Percentiles rank a stretch among this genome's conserved stretches.
phyloP scores from a whole-genome alignment of 2,888 invertebrate species.

The Uropetala carovei region DNA sequence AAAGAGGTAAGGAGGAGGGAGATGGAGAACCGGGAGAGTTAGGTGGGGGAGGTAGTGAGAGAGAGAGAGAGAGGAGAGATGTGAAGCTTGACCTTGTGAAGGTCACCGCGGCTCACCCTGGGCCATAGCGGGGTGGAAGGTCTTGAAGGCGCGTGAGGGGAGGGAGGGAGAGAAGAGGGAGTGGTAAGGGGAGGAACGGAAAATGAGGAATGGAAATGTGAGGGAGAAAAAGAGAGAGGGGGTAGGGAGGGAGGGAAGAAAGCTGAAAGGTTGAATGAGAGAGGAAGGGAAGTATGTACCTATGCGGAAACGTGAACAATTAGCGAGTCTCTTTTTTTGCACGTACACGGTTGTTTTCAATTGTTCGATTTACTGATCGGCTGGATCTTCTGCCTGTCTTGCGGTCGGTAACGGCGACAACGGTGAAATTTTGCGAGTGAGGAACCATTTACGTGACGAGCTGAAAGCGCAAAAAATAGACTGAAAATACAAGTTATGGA shows the following conservation, averaged over 20 bases:
- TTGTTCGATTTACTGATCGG: no score
- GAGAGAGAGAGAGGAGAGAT: not conserved
- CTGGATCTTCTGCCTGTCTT: no score
- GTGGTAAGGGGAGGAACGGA: no score
- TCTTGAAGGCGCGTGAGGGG: not conserved
- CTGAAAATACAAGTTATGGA: no score
- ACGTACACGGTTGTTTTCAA: no score
- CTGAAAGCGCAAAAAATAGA: no score
- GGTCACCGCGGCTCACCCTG: constrained; percentile 49
- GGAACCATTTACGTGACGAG: no score
- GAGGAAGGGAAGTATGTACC: not conserved
- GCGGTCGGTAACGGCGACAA: no score
- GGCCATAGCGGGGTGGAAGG: not conserved
- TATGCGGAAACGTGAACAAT: not conserved
- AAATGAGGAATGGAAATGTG: no score
- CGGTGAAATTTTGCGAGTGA: no score
- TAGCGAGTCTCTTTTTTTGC: no score
- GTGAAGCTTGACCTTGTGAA: constrained; percentile 55
- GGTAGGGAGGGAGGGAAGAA: not conserved
- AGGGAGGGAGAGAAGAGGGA: not conserved
- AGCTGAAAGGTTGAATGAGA: not conserved
- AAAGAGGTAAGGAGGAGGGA: not conserved
- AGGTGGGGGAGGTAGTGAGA: not conserved
- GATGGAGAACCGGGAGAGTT: not conserved
- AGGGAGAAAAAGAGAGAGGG: not conserved